Percentiles rank a stretch among this genome's conserved stretches.
These are phyloP conservation scores for Maccullochella peelii DNA, from an alignment of 2,113 vertebrate genomes.

Conservation along the genomic window DNA sequence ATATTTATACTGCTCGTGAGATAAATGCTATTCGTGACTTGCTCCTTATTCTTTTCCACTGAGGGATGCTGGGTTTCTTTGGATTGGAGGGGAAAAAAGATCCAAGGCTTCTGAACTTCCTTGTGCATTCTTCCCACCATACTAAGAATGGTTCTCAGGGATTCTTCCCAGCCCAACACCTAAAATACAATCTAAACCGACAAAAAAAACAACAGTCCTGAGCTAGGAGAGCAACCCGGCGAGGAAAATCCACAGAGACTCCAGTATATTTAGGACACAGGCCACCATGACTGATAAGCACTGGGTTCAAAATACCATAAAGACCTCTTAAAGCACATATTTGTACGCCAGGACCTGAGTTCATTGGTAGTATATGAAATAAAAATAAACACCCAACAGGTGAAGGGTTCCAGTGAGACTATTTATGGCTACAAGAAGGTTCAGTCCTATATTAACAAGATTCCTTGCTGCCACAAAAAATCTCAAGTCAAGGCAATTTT, in stretches of 20 bases:
- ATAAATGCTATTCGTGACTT: constrained; percentile 66
- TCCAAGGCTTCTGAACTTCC: constrained; percentile 43
- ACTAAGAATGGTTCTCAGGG: constrained; percentile 71
- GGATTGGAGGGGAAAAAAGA: constrained; percentile 42
- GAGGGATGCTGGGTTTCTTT: constrained; percentile 57
- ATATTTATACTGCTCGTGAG: constrained; percentile 57
- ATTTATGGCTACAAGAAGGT: not conserved
- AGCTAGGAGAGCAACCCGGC: constrained; percentile 31
- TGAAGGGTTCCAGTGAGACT: not conserved
- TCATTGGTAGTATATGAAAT: not conserved
- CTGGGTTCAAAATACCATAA: constrained; percentile 40
- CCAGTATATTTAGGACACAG: constrained; percentile 49
- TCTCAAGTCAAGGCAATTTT: not conserved
- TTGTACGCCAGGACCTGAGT: not conserved
- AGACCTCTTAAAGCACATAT: constrained; percentile 1
- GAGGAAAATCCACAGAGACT: constrained; percentile 49
- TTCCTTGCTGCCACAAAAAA: not conserved
- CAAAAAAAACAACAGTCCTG: constrained; percentile 75
- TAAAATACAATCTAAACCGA: constrained; percentile 73
- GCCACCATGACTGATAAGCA: constrained; percentile 63
- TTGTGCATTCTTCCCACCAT: constrained; percentile 61
- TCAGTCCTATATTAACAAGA: constrained; percentile 13
- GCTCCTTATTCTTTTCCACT: constrained; percentile 60
- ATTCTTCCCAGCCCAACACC: constrained; percentile 68
- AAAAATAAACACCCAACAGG: constrained; percentile 10